Evolutionary conservation across 1,140 invertebrate species (phyloP), one percentile per base, ranked within the genome.

Genomic region (Drosophila ohnishii): DNA sequence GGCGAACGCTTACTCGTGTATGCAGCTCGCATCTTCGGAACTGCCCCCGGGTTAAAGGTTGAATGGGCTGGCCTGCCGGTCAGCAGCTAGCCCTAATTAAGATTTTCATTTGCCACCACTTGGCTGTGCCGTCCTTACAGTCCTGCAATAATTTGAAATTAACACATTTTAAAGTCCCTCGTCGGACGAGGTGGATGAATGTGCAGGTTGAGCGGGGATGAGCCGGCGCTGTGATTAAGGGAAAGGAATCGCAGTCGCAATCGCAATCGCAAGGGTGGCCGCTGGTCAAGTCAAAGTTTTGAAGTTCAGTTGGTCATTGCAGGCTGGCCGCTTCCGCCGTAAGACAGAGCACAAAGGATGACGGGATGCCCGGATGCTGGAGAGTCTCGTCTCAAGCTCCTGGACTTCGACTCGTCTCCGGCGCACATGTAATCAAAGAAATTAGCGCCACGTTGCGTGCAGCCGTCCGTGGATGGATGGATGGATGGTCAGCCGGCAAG

Each of bases 281-380:
- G 72, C 58, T 65, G 57, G 57, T 70, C 70, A 73, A 87, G 81
- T 87, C 70, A 67, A 82, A 87, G 87, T 80, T 87, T 82, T 81
- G 76, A 90, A 90, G 85, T 89, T 89, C 81, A 89, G 75, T 89
- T 89, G 85, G 82, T 90, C 85, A 89, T 75, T 82, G 75, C 87
- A 80, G 67, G 74, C 73, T 48, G 56, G 53, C 77, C 67, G 58
- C 59, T 83, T 87, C 75, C 79, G 82, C 30, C 66, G 66, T 75
- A 82, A 87, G 82, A 87, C 75, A 73, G 28, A 61, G 70, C 83
- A 86, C 83, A 86, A 87, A 87, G 79, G 83, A 83, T 79, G 75
- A 59, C 48, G 35, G 16, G 35, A 58, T 50, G 32, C 44, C 71
- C 35, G 60, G 55, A 58, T 45, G 35, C 44, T 72, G 30, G 61